A percentile compares a stretch with the other conserved stretches of the same genome.
These are phyloP conservation scores for Dendrolimus pini DNA, from an alignment of 2,888 invertebrate genomes.

Conservation along the genomic window DNA sequence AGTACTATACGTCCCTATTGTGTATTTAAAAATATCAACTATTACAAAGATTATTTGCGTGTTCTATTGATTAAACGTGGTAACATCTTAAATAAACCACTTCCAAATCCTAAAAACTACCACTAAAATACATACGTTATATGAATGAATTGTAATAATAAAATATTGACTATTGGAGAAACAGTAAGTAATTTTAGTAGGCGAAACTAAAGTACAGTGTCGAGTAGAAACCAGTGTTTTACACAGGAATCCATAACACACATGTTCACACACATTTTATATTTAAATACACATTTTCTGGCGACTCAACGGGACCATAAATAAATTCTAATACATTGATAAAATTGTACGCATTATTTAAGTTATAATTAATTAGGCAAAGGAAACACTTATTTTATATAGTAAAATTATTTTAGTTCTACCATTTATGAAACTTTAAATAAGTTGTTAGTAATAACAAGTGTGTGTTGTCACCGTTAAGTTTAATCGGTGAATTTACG, in stretches of 20 bases:
- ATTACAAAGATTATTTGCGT: conserved; percentile 3
- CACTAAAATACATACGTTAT: conserved; percentile 47
- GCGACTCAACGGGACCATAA: conserved; percentile 43
- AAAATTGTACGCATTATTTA: conserved; percentile 61
- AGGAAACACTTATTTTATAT: conserved; percentile 55
- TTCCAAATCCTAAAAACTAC: conserved; percentile 62
- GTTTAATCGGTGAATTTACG: conserved; percentile 96
- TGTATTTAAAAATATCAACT: conserved; percentile 21
- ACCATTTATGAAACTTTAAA: conserved; percentile 51
- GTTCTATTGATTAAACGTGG: conserved; percentile 37
- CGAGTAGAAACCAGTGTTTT: conserved; percentile 17
- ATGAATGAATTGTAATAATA: conserved; percentile 69
- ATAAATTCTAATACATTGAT: conserved; percentile 49
- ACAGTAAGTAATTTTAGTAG: conserved; percentile 27
- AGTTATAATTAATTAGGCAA: conserved; percentile 68
- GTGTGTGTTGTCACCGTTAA: conserved; percentile 27
- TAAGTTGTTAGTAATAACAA: conserved; percentile 51
- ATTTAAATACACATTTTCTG: conserved; percentile 38
- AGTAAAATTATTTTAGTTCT: conserved; percentile 53
- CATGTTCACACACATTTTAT: conserved; percentile 38
- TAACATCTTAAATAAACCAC: conserved; percentile 51
- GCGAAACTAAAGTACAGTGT: conserved; percentile 66
- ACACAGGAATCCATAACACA: conserved; percentile 44
- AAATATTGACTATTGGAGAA: conserved; percentile 37
- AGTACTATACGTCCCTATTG: not conserved